Evolutionary conservation across 2,888 invertebrate genomes (phyloP).

Genomic region (Cerceris ruficornis): DNA sequence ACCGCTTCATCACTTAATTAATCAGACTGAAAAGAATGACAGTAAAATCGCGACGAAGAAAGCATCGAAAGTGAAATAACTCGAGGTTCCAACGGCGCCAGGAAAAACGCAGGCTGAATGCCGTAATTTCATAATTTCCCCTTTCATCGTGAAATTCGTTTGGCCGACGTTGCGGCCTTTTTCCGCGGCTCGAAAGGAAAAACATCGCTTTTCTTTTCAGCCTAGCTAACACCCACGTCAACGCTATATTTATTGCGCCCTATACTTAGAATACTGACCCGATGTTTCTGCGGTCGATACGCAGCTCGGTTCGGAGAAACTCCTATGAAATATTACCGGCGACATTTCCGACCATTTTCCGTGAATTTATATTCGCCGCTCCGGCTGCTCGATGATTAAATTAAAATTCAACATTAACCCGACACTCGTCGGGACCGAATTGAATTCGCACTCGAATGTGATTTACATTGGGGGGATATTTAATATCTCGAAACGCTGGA

Average conservation of each 20-base stretch:
- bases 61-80: too few relatives aligned
- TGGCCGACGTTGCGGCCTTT: background rate
- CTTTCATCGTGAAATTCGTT: background rate
- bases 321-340: conserved; percentile 10
- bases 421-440: too few relatives aligned
- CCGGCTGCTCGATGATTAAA: conserved; percentile 12
- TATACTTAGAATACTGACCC: conserved; percentile 10
- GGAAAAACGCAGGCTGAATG: too few relatives aligned
- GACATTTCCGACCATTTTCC: background rate
- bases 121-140: too few relatives aligned
- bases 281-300: conserved; percentile 20
- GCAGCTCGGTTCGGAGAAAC: conserved; percentile 3
- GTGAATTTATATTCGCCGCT: conserved; percentile 3
- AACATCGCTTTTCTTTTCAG: background rate
- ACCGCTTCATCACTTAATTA: too few relatives aligned
- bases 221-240: background rate
- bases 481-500: too few relatives aligned
- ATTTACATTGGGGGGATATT: too few relatives aligned
- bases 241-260: conserved; percentile 16
- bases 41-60: too few relatives aligned
- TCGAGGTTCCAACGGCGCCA: too few relatives aligned
- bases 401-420: conserved; percentile 7
- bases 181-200: background rate
- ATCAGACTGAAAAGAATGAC: too few relatives aligned
- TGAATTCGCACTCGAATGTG: too few relatives aligned